A percentile compares a stretch with the other conserved stretches of the same genome.
phyloP scores from a whole-genome alignment of 2,113 vertebrate genomes.

The Chionodraco myersi region DNA sequence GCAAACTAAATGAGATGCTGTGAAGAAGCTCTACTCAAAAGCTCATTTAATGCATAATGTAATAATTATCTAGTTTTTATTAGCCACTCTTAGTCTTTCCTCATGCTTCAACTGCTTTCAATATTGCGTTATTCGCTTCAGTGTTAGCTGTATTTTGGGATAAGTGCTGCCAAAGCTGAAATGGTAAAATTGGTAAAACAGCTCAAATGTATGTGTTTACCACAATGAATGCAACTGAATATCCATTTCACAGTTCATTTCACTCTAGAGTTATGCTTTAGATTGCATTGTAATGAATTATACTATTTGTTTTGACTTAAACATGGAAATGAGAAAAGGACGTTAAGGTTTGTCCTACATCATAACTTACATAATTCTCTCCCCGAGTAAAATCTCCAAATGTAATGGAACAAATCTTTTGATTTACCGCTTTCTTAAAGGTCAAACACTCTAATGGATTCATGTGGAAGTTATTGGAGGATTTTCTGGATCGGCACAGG shows the following conservation, averaged over 20 bases:
- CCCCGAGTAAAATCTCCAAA: slow-evolving; percentile 6
- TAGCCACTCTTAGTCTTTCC: neutral
- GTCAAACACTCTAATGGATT: slow-evolving; percentile 26
- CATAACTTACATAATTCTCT: neutral
- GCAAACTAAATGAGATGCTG: slow-evolving; percentile 13
- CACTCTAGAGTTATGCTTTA: neutral
- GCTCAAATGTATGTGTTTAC: neutral
- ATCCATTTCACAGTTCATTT: neutral
- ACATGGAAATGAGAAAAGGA: slow-evolving; percentile 8
- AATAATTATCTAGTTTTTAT: slow-evolving; percentile 1
- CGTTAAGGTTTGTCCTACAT: slow-evolving; percentile 7
- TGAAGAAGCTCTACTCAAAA: neutral
- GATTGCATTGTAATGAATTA: neutral
- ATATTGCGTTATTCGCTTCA: too few relatives aligned
- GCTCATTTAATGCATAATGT: neutral
- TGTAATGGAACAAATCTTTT: slow-evolving; percentile 20
- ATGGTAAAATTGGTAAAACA: neutral
- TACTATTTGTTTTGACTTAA: neutral
- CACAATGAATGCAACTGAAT: neutral
- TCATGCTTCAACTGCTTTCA: neutral
- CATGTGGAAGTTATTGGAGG: neutral
- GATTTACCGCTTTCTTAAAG: slow-evolving; percentile 11
- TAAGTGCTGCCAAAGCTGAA: neutral
- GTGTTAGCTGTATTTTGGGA: neutral
- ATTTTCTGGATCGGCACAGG: neutral